phyloP scores from a whole-genome alignment of 1,140 invertebrate genomes.

The Brachionus manjavacas region DNA sequence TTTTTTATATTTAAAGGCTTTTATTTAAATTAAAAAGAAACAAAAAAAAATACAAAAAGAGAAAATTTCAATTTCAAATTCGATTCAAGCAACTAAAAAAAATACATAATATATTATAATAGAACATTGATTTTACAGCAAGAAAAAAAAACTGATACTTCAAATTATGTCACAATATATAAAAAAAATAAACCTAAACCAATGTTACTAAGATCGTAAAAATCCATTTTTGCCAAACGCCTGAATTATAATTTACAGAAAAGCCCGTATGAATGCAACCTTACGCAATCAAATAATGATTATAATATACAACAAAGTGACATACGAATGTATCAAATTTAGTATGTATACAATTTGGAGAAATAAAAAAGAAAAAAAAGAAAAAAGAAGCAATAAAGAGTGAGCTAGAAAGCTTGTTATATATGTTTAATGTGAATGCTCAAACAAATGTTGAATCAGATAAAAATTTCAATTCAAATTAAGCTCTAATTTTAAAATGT shows the following conservation, averaged over 20 bases:
- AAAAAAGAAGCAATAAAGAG: background rate
- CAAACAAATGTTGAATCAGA: conserved; percentile 3
- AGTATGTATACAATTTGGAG: background rate
- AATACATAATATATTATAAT: conserved; percentile 38
- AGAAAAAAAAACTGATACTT: conserved; percentile 8
- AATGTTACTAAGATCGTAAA: background rate
- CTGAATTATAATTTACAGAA: background rate
- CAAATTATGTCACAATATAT: conserved; percentile 15
- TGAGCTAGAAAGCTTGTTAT: background rate
- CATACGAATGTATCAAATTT: conserved; percentile 24
- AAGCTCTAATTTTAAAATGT: background rate
- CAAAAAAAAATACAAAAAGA: conserved; percentile 31
- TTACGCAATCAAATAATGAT: conserved; percentile 18
- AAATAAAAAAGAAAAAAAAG: no score
- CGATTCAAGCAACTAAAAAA: conserved; percentile 11
- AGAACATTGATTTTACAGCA: conserved; percentile 36
- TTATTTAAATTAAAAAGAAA: conserved; percentile 19
- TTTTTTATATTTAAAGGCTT: background rate
- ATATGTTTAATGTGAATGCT: background rate
- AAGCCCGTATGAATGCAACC: background rate
- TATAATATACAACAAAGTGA: conserved; percentile 17
- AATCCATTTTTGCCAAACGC: background rate
- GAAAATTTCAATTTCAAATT: conserved; percentile 36
- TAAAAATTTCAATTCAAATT: conserved; percentile 7
- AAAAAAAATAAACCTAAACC: background rate